Evolutionary conservation across 2,888 invertebrate species (phyloP), one percentile per base, ranked within the genome.

Genomic region (Pachymerium ferrugineum): DNA sequence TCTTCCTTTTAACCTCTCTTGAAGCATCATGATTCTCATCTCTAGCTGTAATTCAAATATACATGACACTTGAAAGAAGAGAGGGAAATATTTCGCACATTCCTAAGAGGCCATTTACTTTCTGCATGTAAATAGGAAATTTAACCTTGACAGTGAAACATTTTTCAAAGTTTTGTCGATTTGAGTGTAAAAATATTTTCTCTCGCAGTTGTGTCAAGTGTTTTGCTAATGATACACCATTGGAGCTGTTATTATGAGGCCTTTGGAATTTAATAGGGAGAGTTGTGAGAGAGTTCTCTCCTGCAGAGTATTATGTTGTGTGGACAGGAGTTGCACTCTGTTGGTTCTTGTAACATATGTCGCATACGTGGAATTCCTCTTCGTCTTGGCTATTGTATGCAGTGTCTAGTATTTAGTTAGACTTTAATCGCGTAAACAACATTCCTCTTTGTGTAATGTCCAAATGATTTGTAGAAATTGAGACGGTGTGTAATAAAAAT

Each of bases 211-310:
- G 47, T 19, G 47, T 22, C 16, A 54, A 54, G 16, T n/a, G 19
- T 54, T 54, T 54, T 12, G 14, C n/a, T n/a, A n/a, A n/a, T n/a
- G n/a, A n/a, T n/a, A n/a, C n/a, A n/a, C n/a, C n/a, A n/a, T 54
- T 19, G 19, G 47, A 54, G 47, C 47, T 54, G 47, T 54, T 54
- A 54, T 54, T 54, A 54, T 22, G 47, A 19, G 47, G 47, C 47
- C 47, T 54, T 54, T 54, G 47, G 47, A 54, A 54, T 54, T 54
- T 54, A 54, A 54, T 54, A 54, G 47, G 47, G 47, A 54, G 47
- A 54, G 19, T 54, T 54, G 47, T 54, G 47, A 54, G 19, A n/a
- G n/a, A 54, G 47, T 19, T n/a, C 47, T 54, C 47, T 54, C 47
- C 47, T 54, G 16, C 47, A 19, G 16, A 19, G 47, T 54, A 16